Percentiles rank a stretch among this genome's conserved stretches.
Evolutionary conservation across 2,113 vertebrate species (phyloP).

Genomic region (Tonatia bakeri): DNA sequence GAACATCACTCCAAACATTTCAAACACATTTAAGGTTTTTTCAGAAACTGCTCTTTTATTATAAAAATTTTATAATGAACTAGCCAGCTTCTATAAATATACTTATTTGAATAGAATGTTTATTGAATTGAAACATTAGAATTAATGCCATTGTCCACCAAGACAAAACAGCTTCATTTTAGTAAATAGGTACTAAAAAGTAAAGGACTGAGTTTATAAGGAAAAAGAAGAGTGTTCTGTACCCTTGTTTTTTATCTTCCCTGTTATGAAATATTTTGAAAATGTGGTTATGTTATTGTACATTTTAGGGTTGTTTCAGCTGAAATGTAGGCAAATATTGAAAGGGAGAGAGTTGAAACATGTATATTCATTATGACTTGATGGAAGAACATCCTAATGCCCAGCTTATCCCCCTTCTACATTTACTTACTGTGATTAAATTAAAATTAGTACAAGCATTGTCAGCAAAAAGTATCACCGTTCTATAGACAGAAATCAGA

Average conservation of each 20-base stretch:
- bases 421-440: not conserved
- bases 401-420: not conserved
- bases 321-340: not conserved
- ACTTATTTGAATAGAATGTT: not conserved
- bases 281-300: not conserved
- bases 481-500: not conserved
- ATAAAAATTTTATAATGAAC: not conserved
- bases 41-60: not conserved
- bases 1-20: not conserved
- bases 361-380: not conserved
- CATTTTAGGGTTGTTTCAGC: not conserved
- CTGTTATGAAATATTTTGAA: not conserved
- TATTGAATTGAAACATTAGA: not conserved
- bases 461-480: not conserved
- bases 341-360: not conserved
- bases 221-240: not conserved
- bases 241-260: not conserved
- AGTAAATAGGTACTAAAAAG: not conserved
- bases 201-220: not conserved
- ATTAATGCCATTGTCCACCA: not conserved
- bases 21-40: not conserved
- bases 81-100: not conserved
- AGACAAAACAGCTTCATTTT: not conserved
- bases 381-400: not conserved
- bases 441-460: not conserved